Evolutionary conservation across 2,113 vertebrate genomes (phyloP).

Genomic region (Salvator merianae): DNA sequence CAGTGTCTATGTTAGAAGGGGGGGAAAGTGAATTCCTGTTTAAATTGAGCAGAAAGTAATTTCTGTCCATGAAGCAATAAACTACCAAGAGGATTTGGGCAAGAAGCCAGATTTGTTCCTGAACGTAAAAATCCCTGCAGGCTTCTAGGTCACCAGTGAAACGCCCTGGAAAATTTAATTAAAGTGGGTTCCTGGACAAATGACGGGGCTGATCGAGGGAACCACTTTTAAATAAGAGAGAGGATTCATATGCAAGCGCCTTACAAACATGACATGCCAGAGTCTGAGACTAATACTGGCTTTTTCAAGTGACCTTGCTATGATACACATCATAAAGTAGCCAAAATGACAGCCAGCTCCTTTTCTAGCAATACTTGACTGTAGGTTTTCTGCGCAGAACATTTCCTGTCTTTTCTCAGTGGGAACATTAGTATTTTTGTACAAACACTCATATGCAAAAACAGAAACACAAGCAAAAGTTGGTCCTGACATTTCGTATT

Average conservation of each 20-base stretch:
- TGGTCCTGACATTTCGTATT: neutral
- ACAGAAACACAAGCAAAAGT: neutral
- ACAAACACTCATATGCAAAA: neutral
- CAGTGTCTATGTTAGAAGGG: conserved; percentile 28
- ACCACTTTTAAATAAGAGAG: conserved; percentile 11
- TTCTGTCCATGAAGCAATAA: conserved; percentile 67
- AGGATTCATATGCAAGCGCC: conserved; percentile 26
- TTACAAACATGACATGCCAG: conserved; percentile 15
- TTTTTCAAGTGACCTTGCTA: neutral
- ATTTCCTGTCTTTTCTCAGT: conserved; percentile 36
- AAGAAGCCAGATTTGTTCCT: conserved; percentile 47
- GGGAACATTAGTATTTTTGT: conserved; percentile 23
- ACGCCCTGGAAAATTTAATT: conserved; percentile 59
- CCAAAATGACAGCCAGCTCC: neutral
- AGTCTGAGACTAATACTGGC: neutral
- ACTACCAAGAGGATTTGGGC: conserved; percentile 46
- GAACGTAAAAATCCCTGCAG: conserved; percentile 37
- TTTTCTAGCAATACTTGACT: conserved; percentile 15
- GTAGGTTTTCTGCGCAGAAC: conserved; percentile 11
- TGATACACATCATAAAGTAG: neutral
- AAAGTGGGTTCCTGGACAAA: conserved; percentile 65
- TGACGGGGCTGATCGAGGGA: conserved; percentile 8
- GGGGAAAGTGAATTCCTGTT: conserved; percentile 55
- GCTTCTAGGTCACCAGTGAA: conserved; percentile 59
- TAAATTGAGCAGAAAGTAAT: conserved; percentile 68